Base-by-base conservation (phyloP, 2,888 invertebrate genomes). In the Campopleginae sp. region DNA sequence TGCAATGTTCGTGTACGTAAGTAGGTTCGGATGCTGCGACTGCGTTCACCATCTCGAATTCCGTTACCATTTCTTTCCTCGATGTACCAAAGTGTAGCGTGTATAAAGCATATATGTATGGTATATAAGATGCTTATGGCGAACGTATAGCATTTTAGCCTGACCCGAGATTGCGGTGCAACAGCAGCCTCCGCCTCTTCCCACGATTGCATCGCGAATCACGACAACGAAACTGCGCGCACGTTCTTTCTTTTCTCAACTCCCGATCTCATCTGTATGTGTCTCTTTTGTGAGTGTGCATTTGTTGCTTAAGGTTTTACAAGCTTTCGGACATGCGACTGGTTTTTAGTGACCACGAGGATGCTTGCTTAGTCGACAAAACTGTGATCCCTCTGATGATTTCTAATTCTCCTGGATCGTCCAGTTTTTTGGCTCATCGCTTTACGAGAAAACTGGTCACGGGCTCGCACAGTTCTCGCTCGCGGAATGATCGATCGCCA, bases 11-110 rank as follows among this genome's bases (percentile, higher is more conserved):
- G 88, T 88, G 88, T 84, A 84, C 76, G 72, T 85, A 86, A 87
- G 87, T 88, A 88, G 86, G 83, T 86, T 82, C 88, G 86, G 87
- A 88, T 88, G 88, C 87, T 86, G 82, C n/a, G n/a, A 46, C 63
- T 54, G 88, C 87, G 86, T 87, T 87, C 86, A 86, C 87, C 83
- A 83, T 85, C 80, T 86, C 72, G 81, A 85, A 87, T 86, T 87
- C 87, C 88, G 88, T 87, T 88, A 88, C 88, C 83, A 86, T 88
- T 88, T 88, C 86, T 84, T 86, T 87, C 85, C 77, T 33, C 76
- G 71, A 68, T 77, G n/a, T 72, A 74, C 82, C 72, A 63, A 33
- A 65, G 71, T 72, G 23, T 66, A 77, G n/a, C 44, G 46, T 68
- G 54, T 72, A 81, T 23, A 33, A 74, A 44, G 38, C 76, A 71